Evolutionary conservation across 2,888 invertebrate genomes (phyloP), one percentile per base, ranked within the genome.

Genomic region (Drosophila mettleri): DNA sequence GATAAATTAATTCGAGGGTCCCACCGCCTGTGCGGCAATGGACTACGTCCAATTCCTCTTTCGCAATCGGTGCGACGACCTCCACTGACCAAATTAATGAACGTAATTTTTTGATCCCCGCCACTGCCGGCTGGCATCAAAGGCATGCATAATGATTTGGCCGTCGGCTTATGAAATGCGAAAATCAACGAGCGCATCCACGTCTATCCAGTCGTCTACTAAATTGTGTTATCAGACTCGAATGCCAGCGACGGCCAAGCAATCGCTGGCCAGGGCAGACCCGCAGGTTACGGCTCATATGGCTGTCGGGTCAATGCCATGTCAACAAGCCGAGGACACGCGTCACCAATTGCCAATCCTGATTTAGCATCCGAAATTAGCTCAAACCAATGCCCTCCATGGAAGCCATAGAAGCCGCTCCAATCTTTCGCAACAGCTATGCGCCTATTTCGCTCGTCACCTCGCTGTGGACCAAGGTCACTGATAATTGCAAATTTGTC

Each of bases 1-100:
- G 86, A 83, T 84, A 86, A 85, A 88, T 88, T 88, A 78, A 88
- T 88, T 83, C 84, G 86, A 84, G 80, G 58, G 45, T 48, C 61
- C 60, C 55, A 27, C 54, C 58, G 34, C 63, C 45, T 45, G 38
- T 36, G 34, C 31, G 43, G 16, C 18, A 20, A 34, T 14, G 29
- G 29, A 12, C 53, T n/a, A 20, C 16, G 2, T 1, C 18, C 10
- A 39, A 55, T 12, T 29, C 29, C 46, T 6, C 4, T 27, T 12
- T 7, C 29, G 45, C 39, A 39, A 20, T 20, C 27, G 45, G 9
- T 14, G 29, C 45, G 36, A 48, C 43, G 22, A 10, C 27, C 16
- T 45, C 29, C 62, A 54, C 29, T 24, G 34, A 9, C 46, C 48
- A 58, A 71, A 58, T 69, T 79, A 84, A 88, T 88, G 78, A 83